Base-by-base conservation (phyloP, 2,113 vertebrate genomes). In the Hucho hucho region DNA sequence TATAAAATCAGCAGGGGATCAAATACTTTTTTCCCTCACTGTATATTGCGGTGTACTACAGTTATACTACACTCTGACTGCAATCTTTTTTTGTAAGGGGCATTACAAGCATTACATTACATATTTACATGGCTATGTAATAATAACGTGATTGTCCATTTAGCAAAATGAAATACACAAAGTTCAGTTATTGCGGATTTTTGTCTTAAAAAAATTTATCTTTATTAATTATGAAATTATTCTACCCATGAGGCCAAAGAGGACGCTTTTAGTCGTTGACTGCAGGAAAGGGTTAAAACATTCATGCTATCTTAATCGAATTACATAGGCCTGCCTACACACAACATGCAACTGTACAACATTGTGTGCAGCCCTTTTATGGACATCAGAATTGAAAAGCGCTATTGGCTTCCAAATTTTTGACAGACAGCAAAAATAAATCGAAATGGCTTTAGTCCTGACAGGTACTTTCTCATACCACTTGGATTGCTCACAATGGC, bases 311-410 rank as follows among this genome's bases (percentile, higher is more conserved):
- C 14, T 14, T 56, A 20, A 56, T 18, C 20, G 16, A 56, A 56
- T 56, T 20, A 4, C 53, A 56, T 6, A 56, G 14, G 5, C 4
- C 13, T 20, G 20, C 16, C 13, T 20, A 56, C 53, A 20, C 53
- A 49, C 64, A 65, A 29, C 25, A 22, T 28, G 64, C 25, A 65
- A 25, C 64, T 26, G 12, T 28, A 65, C 26, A 71, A 83, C 69
- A 26, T 26, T 83, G 77, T 87, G 88, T 89, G 56, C 87, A 84
- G 84, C 83, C 79, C 64, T 65, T 65, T 26, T 20, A 67, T 67
- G 29, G 65, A 16, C 6, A 37, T 67, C 28, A n/a, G 37, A 67
- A n/a, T 25, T 9, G 32, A 13, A 68, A 32, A 43, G 16, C 25
- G 13, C 12, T 46, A 18, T 37, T 68, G 66, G 28, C 18, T 37